A percentile compares a stretch with the other conserved stretches of the same genome.
Evolutionary conservation across 23 tunicate species (phyloP).

Genomic region (Styela plicata): DNA sequence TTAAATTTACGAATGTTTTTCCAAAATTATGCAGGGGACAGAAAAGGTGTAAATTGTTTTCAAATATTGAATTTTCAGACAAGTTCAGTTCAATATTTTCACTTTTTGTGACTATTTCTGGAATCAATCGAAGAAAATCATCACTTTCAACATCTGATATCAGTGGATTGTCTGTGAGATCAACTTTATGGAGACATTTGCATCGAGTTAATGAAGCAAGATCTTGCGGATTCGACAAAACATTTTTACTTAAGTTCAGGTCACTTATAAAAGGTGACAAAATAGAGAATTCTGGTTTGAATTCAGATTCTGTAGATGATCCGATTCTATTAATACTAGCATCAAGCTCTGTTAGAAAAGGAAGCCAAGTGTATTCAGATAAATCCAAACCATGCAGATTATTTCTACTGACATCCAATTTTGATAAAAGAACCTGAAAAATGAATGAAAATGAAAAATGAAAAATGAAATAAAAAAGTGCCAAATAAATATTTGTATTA

Average conservation of each 20-base stretch:
- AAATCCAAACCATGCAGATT: slow-evolving; percentile 35
- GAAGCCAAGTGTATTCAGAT: slow-evolving; percentile 21
- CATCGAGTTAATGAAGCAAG: not conserved
- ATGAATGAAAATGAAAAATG: not conserved
- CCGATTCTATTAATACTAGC: slow-evolving; percentile 13
- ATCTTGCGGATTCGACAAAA: slow-evolving; percentile 27
- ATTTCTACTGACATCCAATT: slow-evolving; percentile 39
- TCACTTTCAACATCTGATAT: slow-evolving; percentile 2
- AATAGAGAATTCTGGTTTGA: not conserved
- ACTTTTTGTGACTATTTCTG: slow-evolving; percentile 15
- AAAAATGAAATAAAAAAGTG: not conserved
- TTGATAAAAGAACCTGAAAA: slow-evolving; percentile 40
- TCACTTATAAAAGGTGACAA: slow-evolving; percentile 8
- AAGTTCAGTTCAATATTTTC: not conserved
- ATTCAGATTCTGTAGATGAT: not conserved
- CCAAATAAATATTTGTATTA: no score
- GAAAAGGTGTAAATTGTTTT: not conserved
- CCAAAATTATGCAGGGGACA: not conserved
- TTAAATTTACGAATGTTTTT: not conserved
- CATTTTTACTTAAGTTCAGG: slow-evolving; percentile 36
- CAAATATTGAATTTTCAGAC: not conserved
- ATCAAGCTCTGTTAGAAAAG: slow-evolving; percentile 4
- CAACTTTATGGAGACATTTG: slow-evolving; percentile 15
- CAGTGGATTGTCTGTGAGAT: slow-evolving; percentile 41
- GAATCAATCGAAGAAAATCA: slow-evolving; percentile 6